A percentile compares a stretch with the other conserved stretches of the same genome.
Evolutionary conservation across 2,888 invertebrate species (phyloP).

Genomic region (Phengaris arion): DNA sequence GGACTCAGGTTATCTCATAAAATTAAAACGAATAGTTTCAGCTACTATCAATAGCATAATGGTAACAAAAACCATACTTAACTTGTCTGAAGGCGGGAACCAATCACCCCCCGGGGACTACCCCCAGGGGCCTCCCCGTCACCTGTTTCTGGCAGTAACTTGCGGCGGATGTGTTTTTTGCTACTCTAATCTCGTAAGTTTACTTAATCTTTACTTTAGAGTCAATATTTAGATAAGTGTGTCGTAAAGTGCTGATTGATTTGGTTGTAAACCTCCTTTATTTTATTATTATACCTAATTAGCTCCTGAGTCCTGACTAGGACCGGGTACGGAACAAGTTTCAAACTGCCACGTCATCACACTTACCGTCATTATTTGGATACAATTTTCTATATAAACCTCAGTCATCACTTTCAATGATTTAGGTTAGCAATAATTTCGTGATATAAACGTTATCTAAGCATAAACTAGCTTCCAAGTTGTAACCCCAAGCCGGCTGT

Average conservation of each 20-base stretch:
- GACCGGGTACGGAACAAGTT: too few relatives aligned
- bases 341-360: too few relatives aligned
- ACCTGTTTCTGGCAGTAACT: constrained; percentile 1
- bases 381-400: neutral
- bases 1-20: neutral
- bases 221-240: too few relatives aligned
- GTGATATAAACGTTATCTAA: constrained; percentile 30
- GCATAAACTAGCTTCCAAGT: constrained; percentile 52
- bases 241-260: too few relatives aligned
- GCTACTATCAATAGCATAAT: neutral
- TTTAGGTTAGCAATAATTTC: neutral
- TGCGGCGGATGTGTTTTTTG: constrained; percentile 22
- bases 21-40: neutral
- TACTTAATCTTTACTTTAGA: neutral
- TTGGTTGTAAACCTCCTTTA: too few relatives aligned
- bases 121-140: constrained; percentile 13
- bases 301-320: too few relatives aligned
- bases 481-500: constrained; percentile 50
- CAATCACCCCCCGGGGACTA: constrained; percentile 18
- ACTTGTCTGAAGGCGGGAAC: neutral
- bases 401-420: neutral
- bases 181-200: neutral
- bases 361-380: neutral
- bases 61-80: neutral
- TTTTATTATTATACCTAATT: too few relatives aligned